Percentiles rank a stretch among this genome's conserved stretches.
These are phyloP conservation scores for Epinotia nisella DNA, from an alignment of 2,888 invertebrate species.

Conservation along the genomic window DNA sequence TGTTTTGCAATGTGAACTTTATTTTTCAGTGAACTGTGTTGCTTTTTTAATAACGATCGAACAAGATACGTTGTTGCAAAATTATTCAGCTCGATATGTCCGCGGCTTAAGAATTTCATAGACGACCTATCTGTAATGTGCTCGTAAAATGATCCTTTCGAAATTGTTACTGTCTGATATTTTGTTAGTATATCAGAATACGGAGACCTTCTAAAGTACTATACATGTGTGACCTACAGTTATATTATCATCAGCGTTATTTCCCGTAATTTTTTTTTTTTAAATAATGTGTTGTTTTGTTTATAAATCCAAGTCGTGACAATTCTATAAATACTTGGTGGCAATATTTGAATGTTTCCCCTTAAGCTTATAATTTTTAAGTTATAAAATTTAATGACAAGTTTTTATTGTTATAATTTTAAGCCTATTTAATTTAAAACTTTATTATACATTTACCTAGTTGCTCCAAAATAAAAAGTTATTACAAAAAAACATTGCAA, in stretches of 20 bases:
- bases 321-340: too few relatives aligned
- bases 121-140: constrained; percentile 58
- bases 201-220: constrained; percentile 3
- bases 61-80: not conserved
- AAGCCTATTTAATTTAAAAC: too few relatives aligned
- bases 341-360: too few relatives aligned
- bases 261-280: not conserved
- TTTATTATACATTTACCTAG: too few relatives aligned
- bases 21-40: not conserved
- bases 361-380: too few relatives aligned
- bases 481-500: too few relatives aligned
- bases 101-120: constrained; percentile 68
- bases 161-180: constrained; percentile 39
- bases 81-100: constrained; percentile 53
- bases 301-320: too few relatives aligned
- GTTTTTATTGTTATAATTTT: too few relatives aligned
- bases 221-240: not conserved
- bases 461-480: too few relatives aligned
- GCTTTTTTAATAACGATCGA: not conserved
- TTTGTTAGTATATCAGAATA: constrained; percentile 24
- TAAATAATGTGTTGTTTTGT: too few relatives aligned
- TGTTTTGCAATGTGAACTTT: constrained; percentile 14
- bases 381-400: too few relatives aligned
- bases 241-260: not conserved
- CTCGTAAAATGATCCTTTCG: constrained; percentile 47